These are phyloP conservation scores for Thomomys bottae DNA, from an alignment of 2,113 vertebrate species.

Conservation along the genomic window DNA sequence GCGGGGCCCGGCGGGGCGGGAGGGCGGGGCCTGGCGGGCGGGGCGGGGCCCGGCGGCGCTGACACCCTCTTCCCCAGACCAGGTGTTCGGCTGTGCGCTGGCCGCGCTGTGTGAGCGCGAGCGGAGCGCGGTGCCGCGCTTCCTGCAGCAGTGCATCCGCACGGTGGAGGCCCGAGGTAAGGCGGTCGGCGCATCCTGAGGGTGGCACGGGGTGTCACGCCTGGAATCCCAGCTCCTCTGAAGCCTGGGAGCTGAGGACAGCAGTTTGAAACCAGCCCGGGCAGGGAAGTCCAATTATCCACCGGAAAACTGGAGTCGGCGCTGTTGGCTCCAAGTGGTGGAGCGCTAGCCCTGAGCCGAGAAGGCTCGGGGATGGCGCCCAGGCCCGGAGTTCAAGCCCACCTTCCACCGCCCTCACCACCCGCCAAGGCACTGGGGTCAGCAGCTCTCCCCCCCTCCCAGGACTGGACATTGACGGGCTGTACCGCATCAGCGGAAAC, in stretches of 20 bases:
- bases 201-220: neutral
- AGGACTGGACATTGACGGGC: conserved; percentile 92
- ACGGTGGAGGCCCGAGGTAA: conserved; percentile 93
- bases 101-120: conserved; percentile 90
- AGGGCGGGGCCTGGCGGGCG: neutral
- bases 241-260: too few relatives aligned
- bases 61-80: conserved; percentile 86
- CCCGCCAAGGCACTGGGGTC: neutral
- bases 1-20: accelerated
- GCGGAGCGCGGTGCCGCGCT: conserved; percentile 88
- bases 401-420: too few relatives aligned
- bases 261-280: too few relatives aligned
- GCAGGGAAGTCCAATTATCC: too few relatives aligned
- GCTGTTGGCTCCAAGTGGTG: too few relatives aligned
- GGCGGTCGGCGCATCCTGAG: neutral
- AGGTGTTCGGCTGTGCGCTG: conserved; percentile 94
- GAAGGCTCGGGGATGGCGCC: too few relatives aligned
- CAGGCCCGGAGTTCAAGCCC: too few relatives aligned
- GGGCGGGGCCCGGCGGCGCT: neutral
- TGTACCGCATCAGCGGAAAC: conserved; percentile 97
- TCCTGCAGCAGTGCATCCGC: conserved; percentile 92
- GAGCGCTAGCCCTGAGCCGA: too few relatives aligned
- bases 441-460: neutral
- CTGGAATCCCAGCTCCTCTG: neutral
- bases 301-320: too few relatives aligned